phyloP scores from a whole-genome alignment of 2,113 vertebrate genomes.

The Prochilodus magdalenae region DNA sequence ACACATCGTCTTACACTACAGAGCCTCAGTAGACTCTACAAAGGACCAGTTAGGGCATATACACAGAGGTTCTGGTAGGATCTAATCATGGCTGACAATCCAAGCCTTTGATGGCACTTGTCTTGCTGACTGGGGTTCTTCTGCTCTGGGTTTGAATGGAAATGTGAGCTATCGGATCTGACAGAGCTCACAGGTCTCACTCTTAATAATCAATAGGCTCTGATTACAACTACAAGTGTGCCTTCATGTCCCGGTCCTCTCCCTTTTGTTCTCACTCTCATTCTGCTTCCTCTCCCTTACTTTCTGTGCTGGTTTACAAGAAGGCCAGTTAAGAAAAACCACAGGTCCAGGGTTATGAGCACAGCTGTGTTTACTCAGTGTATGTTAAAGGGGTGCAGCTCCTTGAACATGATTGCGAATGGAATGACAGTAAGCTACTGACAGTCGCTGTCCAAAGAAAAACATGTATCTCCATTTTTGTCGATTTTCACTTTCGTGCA shows the following conservation, averaged over 20 bases:
- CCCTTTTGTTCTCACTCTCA: not conserved
- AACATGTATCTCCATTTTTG: no score
- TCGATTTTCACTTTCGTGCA: no score
- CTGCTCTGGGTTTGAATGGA: not conserved
- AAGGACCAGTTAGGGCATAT: no score
- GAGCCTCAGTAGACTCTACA: not conserved
- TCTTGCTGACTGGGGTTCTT: not conserved
- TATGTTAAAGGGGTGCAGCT: no score
- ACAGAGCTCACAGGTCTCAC: not conserved
- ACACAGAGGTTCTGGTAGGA: not conserved
- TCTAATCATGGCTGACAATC: not conserved
- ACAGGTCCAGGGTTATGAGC: slow-evolving; percentile 68
- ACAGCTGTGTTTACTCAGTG: no score
- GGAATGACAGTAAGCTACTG: no score
- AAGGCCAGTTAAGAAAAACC: slow-evolving; percentile 89
- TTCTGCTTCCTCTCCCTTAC: not conserved
- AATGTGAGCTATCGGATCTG: not conserved
- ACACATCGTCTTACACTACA: not conserved
- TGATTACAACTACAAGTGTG: slow-evolving; percentile 1
- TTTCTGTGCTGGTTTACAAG: slow-evolving; percentile 81
- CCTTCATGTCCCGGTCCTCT: not conserved
- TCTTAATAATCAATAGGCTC: not conserved
- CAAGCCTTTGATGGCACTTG: not conserved
- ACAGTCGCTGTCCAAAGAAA: no score
- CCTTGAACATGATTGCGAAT: no score